A percentile compares a stretch with the other conserved stretches of the same genome.
Evolutionary conservation across 1,140 invertebrate species (phyloP).

Genomic region (Drosophila pectinifera): DNA sequence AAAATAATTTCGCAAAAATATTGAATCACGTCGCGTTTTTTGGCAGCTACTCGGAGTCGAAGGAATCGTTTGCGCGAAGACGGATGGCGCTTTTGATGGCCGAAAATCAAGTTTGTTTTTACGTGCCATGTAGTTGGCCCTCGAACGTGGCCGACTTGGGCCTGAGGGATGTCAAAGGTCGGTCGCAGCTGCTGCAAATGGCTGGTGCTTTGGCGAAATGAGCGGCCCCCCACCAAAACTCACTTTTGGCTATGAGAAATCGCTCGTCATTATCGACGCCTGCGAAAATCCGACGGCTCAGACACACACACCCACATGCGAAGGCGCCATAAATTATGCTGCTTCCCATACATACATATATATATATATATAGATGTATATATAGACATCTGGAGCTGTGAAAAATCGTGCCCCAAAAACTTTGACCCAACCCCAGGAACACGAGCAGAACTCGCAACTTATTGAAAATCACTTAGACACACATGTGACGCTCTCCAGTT

Average conservation of each 20-base stretch:
- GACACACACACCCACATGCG: constrained; percentile 42
- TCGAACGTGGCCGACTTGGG: constrained; percentile 49
- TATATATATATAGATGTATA: constrained; percentile 54
- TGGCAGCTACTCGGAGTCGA: constrained; percentile 53
- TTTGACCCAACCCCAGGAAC: constrained; percentile 61
- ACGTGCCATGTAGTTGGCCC: constrained; percentile 63
- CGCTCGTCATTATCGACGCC: constrained; percentile 82
- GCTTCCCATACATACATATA: constrained; percentile 37
- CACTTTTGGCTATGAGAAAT: constrained; percentile 71
- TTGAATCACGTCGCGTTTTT: constrained; percentile 72
- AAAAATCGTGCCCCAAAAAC: constrained; percentile 82
- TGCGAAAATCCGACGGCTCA: constrained; percentile 68
- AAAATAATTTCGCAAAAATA: constrained; percentile 76
- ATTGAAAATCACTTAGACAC: constrained; percentile 83
- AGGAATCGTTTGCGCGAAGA: constrained; percentile 71
- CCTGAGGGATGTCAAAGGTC: constrained; percentile 78
- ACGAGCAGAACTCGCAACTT: constrained; percentile 58
- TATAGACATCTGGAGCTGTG: constrained; percentile 80
- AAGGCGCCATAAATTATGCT: constrained; percentile 75
- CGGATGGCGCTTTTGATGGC: constrained; percentile 79
- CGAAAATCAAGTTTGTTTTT: constrained; percentile 83
- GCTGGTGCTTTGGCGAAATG: constrained; percentile 79
- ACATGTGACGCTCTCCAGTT: constrained; percentile 72
- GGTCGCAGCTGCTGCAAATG: constrained; percentile 82
- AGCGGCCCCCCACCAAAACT: constrained; percentile 44